These are phyloP conservation scores for Spongilla lacustris DNA, from an alignment of 37 sponge, comb jelly and placozoan species.

Conservation along the genomic window DNA sequence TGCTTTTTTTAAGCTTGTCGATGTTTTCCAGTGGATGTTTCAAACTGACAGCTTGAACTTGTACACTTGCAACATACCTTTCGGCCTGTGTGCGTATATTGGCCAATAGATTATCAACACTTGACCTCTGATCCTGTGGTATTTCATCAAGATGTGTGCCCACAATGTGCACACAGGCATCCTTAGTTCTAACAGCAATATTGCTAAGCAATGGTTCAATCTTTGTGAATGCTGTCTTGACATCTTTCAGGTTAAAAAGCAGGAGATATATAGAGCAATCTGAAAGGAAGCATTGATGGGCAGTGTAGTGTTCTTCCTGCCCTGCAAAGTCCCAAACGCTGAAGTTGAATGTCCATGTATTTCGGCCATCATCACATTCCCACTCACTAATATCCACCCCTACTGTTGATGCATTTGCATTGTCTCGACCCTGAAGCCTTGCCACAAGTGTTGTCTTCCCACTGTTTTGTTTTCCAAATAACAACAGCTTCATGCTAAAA, in stretches of 20 bases:
- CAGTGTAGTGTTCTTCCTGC: conserved; percentile 91
- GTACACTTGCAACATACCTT: conserved; percentile 52
- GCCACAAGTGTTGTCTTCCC: conserved; percentile 93
- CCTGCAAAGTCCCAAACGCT: conserved; percentile 96
- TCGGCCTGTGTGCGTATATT: conserved; percentile 38
- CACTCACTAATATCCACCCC: conserved; percentile 92
- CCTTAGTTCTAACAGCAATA: conserved; percentile 79
- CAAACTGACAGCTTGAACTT: conserved; percentile 65
- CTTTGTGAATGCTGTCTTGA: conserved; percentile 67
- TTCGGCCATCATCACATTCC: conserved; percentile 40
- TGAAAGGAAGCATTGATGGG: conserved; percentile 93
- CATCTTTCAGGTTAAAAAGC: conserved; percentile 75
- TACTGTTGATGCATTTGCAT: conserved; percentile 85
- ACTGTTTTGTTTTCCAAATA: conserved; percentile 75
- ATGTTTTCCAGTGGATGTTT: conserved; percentile 62
- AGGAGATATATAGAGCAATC: conserved; percentile 90
- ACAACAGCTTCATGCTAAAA: conserved; percentile 94
- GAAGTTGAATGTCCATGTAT: conserved; percentile 74
- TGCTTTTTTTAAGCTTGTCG: conserved; percentile 70
- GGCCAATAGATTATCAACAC: conserved; percentile 29
- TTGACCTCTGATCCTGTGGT: conserved; percentile 40
- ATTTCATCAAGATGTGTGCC: conserved; percentile 89
- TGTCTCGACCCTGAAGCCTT: conserved; percentile 78
- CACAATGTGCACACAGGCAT: conserved; percentile 76
- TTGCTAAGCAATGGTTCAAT: conserved; percentile 89